These are phyloP conservation scores for Masticophis lateralis DNA, from an alignment of 2,797 vertebrate species.

Conservation along the genomic window DNA sequence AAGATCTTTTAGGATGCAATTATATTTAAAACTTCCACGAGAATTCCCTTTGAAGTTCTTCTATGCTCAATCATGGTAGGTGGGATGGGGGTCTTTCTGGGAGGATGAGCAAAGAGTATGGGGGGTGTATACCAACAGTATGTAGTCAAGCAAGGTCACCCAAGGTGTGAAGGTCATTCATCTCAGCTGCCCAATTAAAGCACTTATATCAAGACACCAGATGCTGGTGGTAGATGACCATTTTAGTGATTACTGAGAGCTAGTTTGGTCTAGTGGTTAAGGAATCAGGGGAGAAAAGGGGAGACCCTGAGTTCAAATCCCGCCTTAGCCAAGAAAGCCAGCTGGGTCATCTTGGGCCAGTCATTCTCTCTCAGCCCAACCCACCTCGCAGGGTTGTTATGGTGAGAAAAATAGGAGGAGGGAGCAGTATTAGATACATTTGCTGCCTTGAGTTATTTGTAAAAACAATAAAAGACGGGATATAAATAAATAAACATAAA, in stretches of 20 bases:
- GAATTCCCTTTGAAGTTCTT: neutral
- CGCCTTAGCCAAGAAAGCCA: too few species aligned
- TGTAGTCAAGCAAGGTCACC: neutral
- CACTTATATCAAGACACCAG: neutral
- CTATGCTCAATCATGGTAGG: neutral
- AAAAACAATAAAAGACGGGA: too few species aligned
- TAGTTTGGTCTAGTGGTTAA: too few species aligned
- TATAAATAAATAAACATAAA: neutral
- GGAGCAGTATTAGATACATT: too few species aligned
- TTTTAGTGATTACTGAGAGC: neutral
- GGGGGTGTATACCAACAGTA: neutral
- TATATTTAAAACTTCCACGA: neutral
- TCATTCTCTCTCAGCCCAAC: too few species aligned
- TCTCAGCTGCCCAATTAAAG: neutral
- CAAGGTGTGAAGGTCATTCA: neutral
- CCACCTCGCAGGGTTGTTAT: too few species aligned
- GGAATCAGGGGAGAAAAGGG: too few species aligned
- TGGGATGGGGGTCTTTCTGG: neutral
- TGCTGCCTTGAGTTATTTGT: too few species aligned
- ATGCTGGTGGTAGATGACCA: neutral
- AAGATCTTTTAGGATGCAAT: neutral
- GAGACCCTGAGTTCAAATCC: too few species aligned
- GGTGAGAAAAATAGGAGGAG: too few species aligned
- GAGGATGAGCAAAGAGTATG: neutral
- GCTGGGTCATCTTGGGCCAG: too few species aligned